Base-by-base conservation (phyloP, 1,140 invertebrate genomes). In the Callitettix versicolor region DNA sequence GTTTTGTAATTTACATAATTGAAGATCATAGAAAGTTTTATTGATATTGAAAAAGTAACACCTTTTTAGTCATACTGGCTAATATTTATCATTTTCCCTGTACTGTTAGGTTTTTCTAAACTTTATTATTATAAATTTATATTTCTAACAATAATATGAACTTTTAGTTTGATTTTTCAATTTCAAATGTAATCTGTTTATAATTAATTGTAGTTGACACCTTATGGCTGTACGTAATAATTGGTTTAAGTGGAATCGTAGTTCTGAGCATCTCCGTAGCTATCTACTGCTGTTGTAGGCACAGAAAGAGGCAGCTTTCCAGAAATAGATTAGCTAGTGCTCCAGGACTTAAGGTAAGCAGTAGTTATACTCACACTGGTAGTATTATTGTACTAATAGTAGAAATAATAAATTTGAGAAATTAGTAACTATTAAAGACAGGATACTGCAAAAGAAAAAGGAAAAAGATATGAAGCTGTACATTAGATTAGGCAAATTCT, bases 151-250 rank as follows among this genome's bases (percentile, higher is more conserved):
- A 48, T 30, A 26, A 18, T 30, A 7, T 48, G 7, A 18, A 22
- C 18, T 48, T 22, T 18, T 48, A 9, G 7, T 15, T 43, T 43
- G 14, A 7, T 43, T n/a, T n/a, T n/a, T n/a, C n/a, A n/a, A n/a
- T n/a, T n/a, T n/a, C n/a, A n/a, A n/a, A n/a, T n/a, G n/a, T n/a
- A n/a, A n/a, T n/a, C n/a, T n/a, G n/a, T n/a, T n/a, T n/a, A n/a
- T n/a, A n/a, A n/a, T 46, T n/a, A 53, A 30, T 69, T 67, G 3
- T 62, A 73, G 73, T 69, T 58, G 67, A 71, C 58, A 69, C 71
- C 55, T 58, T 76, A 26, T 79, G 76, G 73, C 69, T 82, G 58
- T 82, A 81, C 65, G 72, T 79, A 44, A 55, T 71, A 58, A 62
- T 72, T 71, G 64, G 75, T 65, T 72, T 78, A 43, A 65, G 76